Evolutionary conservation across 2,797 vertebrate species (phyloP).

Genomic region (Phyllotis vaccarum): DNA sequence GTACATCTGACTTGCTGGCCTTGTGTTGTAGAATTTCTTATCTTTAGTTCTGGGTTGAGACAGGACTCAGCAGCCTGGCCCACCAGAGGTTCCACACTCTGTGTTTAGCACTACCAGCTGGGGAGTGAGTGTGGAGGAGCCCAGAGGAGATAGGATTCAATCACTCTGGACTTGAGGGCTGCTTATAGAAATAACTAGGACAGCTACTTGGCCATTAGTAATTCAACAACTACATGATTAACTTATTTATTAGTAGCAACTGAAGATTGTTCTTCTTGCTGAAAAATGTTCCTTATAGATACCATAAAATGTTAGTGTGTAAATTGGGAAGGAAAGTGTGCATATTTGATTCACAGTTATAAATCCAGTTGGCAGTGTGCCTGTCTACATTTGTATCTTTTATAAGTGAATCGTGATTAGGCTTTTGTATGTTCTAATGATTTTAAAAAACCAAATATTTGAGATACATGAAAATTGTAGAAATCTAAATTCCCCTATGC

Average conservation of each 20-base stretch:
- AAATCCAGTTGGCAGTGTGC: not conserved
- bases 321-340: not conserved
- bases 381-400: not conserved
- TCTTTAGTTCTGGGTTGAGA: not conserved
- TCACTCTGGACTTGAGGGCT: not conserved
- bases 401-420: not conserved
- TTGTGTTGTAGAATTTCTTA: not conserved
- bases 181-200: not conserved
- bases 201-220: not conserved
- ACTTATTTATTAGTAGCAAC: not conserved
- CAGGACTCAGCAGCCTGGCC: not conserved
- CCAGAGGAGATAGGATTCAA: not conserved
- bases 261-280: not conserved
- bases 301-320: not conserved
- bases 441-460: not conserved
- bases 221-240: not conserved
- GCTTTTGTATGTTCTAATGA: not conserved
- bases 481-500: not conserved
- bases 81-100: not conserved
- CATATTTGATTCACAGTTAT: not conserved
- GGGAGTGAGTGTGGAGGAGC: not conserved
- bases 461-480: not conserved
- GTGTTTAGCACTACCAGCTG: not conserved
- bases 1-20: not conserved
- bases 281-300: not conserved